phyloP scores from a whole-genome alignment of 2,888 invertebrate species.

The Cantharis flavilabris region DNA sequence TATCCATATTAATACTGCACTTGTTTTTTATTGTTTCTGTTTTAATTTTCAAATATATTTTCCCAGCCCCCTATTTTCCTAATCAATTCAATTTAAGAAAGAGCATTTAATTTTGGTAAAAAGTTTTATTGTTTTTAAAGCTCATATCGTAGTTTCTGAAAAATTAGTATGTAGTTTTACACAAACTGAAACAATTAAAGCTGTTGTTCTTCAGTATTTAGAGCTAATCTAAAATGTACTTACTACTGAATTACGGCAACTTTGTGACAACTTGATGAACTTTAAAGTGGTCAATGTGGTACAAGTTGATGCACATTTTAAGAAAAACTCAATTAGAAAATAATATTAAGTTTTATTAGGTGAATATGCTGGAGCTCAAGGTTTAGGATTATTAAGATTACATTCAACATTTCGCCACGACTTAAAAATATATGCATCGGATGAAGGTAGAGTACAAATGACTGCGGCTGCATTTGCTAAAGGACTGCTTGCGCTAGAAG shows the following conservation, averaged over 20 bases:
- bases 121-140: neutral
- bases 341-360: slow-evolving; percentile 50
- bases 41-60: too few species aligned
- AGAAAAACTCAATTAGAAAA: neutral
- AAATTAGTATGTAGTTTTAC: neutral
- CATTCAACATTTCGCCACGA: slow-evolving; percentile 99
- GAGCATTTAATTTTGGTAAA: too few species aligned
- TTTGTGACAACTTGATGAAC: neutral
- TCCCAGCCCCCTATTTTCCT: too few species aligned
- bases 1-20: too few species aligned
- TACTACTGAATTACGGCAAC: neutral
- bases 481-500: slow-evolving; percentile 94
- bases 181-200: neutral
- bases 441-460: slow-evolving; percentile 99
- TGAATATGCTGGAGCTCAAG: slow-evolving; percentile 92
- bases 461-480: slow-evolving; percentile 99
- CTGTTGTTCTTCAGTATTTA: neutral
- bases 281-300: neutral
- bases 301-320: neutral
- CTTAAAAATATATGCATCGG: slow-evolving; percentile 98
- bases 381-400: slow-evolving; percentile 89
- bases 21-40: too few species aligned
- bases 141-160: neutral
- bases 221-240: neutral
- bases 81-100: too few species aligned